These are phyloP conservation scores for Cepaea hortensis DNA, from an alignment of 2,888 invertebrate genomes.

Conservation along the genomic window DNA sequence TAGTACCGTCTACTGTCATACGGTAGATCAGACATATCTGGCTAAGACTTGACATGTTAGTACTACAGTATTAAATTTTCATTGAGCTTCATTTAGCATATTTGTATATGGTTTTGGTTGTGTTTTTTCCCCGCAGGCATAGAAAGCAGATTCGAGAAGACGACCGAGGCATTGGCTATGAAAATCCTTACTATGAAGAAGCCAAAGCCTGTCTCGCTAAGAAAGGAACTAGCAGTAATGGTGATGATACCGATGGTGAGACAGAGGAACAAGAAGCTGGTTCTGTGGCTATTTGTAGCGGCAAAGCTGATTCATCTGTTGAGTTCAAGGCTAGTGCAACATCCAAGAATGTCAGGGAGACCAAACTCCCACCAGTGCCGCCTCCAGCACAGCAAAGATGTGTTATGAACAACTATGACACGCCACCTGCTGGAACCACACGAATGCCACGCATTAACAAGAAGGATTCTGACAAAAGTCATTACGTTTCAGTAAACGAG, in stretches of 20 bases:
- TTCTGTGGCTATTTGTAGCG: background rate
- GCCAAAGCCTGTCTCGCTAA: background rate
- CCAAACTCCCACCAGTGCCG: conserved; percentile 20
- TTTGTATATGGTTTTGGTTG: no score
- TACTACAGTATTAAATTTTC: no score
- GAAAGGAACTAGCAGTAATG: background rate
- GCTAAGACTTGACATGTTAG: no score
- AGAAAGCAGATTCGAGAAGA: conserved; percentile 33
- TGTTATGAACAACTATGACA: conserved; percentile 47
- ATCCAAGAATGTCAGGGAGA: background rate
- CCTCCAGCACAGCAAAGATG: conserved; percentile 7
- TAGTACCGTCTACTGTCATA: no score
- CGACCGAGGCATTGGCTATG: conserved; percentile 36
- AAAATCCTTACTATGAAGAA: conserved; percentile 43
- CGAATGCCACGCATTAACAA: background rate
- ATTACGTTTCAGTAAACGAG: background rate
- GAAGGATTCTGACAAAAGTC: background rate
- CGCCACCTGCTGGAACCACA: conserved; percentile 24
- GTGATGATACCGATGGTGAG: background rate
- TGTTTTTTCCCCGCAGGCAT: background rate
- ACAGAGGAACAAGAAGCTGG: background rate
- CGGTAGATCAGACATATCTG: no score
- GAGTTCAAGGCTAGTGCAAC: background rate
- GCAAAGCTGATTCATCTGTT: background rate
- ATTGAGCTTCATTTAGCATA: no score